Base-by-base conservation (phyloP, 2,797 vertebrate species). In the Gymnoscopelus microlampas region DNA sequence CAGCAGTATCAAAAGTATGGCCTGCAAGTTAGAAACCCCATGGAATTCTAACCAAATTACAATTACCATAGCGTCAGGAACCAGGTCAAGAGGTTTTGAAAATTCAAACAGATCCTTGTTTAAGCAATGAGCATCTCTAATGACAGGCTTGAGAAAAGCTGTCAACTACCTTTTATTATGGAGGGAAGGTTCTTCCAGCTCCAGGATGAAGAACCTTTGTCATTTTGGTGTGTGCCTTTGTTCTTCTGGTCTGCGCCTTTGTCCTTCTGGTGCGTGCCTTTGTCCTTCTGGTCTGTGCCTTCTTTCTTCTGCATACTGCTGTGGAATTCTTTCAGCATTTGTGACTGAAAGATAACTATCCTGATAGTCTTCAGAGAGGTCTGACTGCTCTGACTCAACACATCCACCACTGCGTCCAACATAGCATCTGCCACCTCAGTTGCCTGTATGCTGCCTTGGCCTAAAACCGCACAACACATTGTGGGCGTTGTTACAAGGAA, bases 301-400 rank as follows among this genome's bases (percentile, higher is more conserved):
- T 91, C 86, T 83, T 75, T 94, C 70, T 91, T 90, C 39, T 91
- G 89, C 95, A 98, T 95, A 65, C 90, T 94, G 66, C 51, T 73
- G 47, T 89, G 77, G 78, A 99, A 98, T 0, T 94, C 91, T 1
- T 56, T 61, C 11, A 96, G 76, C 91, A 98, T 92, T 0, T 71
- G 49, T 12, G 66, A 55, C 83, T 96, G 94, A 83, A 98, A 96
- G 74, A 98, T 86, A 19, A 97, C 77, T 0, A 97, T 90, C 76
- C 94, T 94, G 62, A 98, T 69, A 24, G 76, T 91, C 69, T 90
- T 90, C 61, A 98, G 78, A 55, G 89, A 65, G 4, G 77, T 79
- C 1, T 87, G 15, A 0, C 87, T n/a, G 47, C 73, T 86, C 70
- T 89, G 88, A 23, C 57, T 88, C 67, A 91, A 61, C 82, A 95